Conservation (phyloP, 2,113 vertebrate genomes). For the Indri indri region DNA sequence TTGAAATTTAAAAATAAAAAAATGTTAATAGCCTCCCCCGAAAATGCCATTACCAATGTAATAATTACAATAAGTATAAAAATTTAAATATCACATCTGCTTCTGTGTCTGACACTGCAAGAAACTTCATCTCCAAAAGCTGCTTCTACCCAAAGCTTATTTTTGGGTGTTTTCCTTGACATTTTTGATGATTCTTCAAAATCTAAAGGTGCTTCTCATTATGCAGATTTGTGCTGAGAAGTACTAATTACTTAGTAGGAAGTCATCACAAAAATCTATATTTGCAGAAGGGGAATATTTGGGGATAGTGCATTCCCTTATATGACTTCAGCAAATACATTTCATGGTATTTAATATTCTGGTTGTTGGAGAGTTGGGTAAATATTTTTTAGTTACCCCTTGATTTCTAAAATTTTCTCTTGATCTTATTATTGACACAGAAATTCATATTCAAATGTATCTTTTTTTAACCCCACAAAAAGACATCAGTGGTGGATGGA, state of each 20-base stretch:
- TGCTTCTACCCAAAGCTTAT: background rate
- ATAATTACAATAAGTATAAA: background rate
- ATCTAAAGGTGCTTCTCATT: background rate
- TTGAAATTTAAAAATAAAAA: too few species aligned
- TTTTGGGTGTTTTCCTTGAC: background rate
- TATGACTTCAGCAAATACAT: background rate
- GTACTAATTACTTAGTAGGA: background rate
- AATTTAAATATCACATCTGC: background rate
- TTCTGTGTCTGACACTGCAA: background rate
- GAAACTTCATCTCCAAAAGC: background rate
- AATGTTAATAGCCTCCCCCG: too few species aligned
- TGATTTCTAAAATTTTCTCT: constrained; percentile 22
- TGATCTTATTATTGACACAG: background rate
- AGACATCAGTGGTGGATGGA: background rate
- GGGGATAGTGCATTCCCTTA: background rate
- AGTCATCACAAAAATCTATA: background rate
- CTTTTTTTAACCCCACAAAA: background rate
- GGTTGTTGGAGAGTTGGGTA: background rate
- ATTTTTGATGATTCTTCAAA: background rate
- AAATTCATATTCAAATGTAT: background rate
- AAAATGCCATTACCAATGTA: background rate
- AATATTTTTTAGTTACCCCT: background rate
- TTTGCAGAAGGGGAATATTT: background rate
- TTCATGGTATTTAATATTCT: background rate
- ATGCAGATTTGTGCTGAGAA: background rate